Base-by-base conservation (phyloP, 2,888 invertebrate genomes). In the Xanthia togata region DNA sequence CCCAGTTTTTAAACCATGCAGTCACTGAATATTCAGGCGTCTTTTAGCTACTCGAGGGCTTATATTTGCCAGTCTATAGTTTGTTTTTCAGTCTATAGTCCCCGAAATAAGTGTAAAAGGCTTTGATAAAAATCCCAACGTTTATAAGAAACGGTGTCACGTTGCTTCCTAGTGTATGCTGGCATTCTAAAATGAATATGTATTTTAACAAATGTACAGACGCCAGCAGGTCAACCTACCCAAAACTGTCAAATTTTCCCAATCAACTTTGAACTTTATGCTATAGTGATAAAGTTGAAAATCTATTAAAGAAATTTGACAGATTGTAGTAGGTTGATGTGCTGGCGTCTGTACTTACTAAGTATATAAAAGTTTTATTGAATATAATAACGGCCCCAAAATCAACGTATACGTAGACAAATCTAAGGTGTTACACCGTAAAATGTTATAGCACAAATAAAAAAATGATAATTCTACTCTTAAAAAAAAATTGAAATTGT, bases 371-470 rank as follows among this genome's bases (percentile, higher is more conserved):
- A 4, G 20, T 23, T 41, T 17, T 38, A 70, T 72, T 23, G 17
- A 50, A 55, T 55, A 26, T 26, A 38, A 50, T 47, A 60, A 79
- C 2, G n/a, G 41, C 63, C 14, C 31, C 59, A 60, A 74, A 62
- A n/a, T 53, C 55, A 11, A 70, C 67, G 74, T 84, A 80, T 82
- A 84, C 75, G 70, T 74, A 80, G 80, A 67, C 8, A n/a, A 65
- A 69, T 55, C 4, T 47, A 60, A 53, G 74, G 23, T 57, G 17
- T 60, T 57, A 57, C 41, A 6, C 53, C 67, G 77, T 50, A 81
- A 76, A 81, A 35, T 69, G 1, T 65, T 64, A 26, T 35, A 82
- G 67, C 26, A 76, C 55, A 82, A 82, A 82, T 65, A 63, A 63
- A n/a, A n/a, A n/a, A n/a, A n/a, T n/a, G n/a, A n/a, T n/a, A n/a